These are phyloP conservation scores for Ennomos quercinarius DNA, from an alignment of 2,888 invertebrate genomes.

Conservation along the genomic window DNA sequence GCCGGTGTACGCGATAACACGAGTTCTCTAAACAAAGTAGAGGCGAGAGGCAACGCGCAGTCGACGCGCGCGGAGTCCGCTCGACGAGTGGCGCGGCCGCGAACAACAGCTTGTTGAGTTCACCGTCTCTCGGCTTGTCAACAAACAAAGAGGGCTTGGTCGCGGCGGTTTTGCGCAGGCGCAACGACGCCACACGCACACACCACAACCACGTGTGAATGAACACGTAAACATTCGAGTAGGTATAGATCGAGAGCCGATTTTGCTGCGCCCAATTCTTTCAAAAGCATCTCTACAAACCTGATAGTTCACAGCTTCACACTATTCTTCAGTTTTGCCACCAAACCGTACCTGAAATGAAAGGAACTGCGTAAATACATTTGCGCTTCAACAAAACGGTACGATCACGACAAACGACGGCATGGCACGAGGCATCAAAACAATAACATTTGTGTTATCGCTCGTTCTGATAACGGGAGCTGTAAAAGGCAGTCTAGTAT, in stretches of 20 bases:
- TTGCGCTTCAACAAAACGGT: constrained; percentile 16
- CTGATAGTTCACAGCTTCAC: constrained; percentile 8
- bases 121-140: constrained; percentile 72
- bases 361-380: constrained; percentile 25
- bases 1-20: constrained; percentile 66
- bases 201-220: constrained; percentile 68
- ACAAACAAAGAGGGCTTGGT: constrained; percentile 82
- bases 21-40: constrained; percentile 58
- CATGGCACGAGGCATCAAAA: constrained; percentile 33
- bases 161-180: constrained; percentile 69
- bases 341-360: constrained; percentile 17
- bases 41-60: constrained; percentile 50
- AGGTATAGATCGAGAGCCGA: constrained; percentile 41
- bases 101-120: constrained; percentile 58
- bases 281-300: constrained; percentile 19
- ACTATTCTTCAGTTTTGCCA: neutral
- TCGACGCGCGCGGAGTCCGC: constrained; percentile 59
- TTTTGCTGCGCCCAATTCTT: constrained; percentile 31
- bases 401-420: constrained; percentile 2
- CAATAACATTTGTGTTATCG: constrained; percentile 45
- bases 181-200: constrained; percentile 69
- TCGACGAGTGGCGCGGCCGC: constrained; percentile 50
- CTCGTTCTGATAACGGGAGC: constrained; percentile 27
- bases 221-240: constrained; percentile 76
- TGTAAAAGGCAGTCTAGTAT: constrained; percentile 24